Conservation (phyloP, 2,888 invertebrate species). For the Villa cingulata region DNA sequence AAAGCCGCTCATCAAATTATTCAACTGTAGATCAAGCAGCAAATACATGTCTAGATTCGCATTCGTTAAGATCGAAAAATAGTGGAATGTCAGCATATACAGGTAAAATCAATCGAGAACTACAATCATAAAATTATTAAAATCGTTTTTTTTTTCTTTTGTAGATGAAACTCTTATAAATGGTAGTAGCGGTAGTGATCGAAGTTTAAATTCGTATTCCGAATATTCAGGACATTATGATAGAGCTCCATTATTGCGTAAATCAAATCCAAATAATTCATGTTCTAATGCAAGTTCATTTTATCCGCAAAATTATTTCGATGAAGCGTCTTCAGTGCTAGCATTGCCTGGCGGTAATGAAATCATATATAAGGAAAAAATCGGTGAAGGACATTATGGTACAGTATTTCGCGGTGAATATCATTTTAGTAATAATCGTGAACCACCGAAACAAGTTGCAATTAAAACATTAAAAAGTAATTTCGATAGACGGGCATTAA, state of each 20-base stretch:
- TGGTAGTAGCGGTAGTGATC: conserved; percentile 10
- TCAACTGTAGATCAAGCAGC: conserved; percentile 11
- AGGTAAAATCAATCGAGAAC: background rate
- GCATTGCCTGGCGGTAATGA: conserved; percentile 23
- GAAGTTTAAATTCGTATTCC: conserved; percentile 3
- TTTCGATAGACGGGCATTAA: conserved; percentile 30
- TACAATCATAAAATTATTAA: background rate
- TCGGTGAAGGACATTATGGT: conserved; percentile 67
- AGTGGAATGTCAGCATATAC: conserved; percentile 6
- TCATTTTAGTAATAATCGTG: conserved; percentile 20
- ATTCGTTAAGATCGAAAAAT: conserved; percentile 8
- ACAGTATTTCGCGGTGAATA: conserved; percentile 60
- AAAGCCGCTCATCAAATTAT: conserved; percentile 17
- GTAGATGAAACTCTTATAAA: conserved; percentile 10
- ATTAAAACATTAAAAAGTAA: conserved; percentile 51
- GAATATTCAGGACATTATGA: conserved; percentile 5
- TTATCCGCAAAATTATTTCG: conserved; percentile 11
- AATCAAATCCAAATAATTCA: background rate
- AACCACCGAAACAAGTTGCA: conserved; percentile 42
- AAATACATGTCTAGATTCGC: conserved; percentile 13
- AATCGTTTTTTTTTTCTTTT: background rate
- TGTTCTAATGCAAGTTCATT: background rate
- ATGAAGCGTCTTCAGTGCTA: conserved; percentile 23
- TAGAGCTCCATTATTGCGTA: conserved; percentile 5
- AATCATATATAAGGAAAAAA: conserved; percentile 26